Conservation (phyloP, 1,140 invertebrate species). For the Trachelipus rathkii region DNA sequence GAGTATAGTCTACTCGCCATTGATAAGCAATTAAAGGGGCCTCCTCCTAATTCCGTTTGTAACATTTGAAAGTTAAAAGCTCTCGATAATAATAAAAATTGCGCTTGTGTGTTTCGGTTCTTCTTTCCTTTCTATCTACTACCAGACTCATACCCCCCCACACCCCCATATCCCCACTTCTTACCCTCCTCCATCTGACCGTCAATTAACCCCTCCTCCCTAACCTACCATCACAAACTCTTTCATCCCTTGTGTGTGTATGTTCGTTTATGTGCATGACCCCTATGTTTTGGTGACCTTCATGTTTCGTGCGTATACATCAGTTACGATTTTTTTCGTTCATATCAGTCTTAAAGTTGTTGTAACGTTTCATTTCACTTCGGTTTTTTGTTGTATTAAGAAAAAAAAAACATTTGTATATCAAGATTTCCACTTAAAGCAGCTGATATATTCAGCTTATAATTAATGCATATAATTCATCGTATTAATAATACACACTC, state of each 20-base stretch:
- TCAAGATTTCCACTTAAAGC: neutral
- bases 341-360: neutral
- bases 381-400: neutral
- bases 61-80: too few species aligned
- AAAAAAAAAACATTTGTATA: neutral
- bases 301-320: neutral
- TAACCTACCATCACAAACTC: too few species aligned
- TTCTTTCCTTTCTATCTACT: neutral
- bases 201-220: neutral
- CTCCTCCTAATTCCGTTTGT: neutral
- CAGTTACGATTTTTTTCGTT: neutral
- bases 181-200: neutral
- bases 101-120: neutral
- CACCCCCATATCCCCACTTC: neutral
- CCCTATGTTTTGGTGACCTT: neutral
- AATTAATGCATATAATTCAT: neutral
- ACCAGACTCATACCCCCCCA: neutral
- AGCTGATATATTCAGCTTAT: neutral
- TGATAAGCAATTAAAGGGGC: conserved; percentile 4
- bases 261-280: neutral
- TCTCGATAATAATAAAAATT: too few species aligned
- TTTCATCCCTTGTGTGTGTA: neutral
- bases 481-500: neutral
- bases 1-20: neutral
- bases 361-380: neutral